Base-by-base conservation (phyloP, 2,888 invertebrate genomes). In the Opisthograptis luteolata region DNA sequence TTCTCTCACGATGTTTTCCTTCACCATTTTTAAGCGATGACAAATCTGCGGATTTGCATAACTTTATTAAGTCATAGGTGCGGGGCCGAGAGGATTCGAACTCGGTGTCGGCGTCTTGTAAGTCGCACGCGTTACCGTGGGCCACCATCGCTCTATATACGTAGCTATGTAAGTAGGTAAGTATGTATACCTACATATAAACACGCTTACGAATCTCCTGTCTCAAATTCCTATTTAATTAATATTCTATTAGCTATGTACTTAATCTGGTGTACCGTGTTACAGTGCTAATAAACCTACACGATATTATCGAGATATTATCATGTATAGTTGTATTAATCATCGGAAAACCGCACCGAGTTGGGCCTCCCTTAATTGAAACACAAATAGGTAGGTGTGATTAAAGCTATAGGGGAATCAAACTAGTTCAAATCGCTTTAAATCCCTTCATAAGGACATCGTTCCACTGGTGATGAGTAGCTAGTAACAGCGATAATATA, bases 331-430 rank as follows among this genome's bases (percentile, higher is more conserved):
- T 56, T 47, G 36, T 66, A 81, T 83, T 80, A 80, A 84, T 81
- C 79, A 84, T 79, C 64, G 65, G 73, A 62, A 62, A 76, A 81
- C 84, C 82, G 70, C 81, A 70, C 74, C 42, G 42, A 72, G 72
- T 78, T 76, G 70, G 75, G 75, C 64, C 66, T 47, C 48, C 60
- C 79, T 79, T 86, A 85, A 87, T 87, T 87, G 85, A 81, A 85
- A 84, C 84, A 81, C 84, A 84, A 86, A 85, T 84, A 83, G 76
- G 68, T 78, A 77, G 81, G 80, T 84, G 83, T 74, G 82, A 85
- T 82, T 76, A 79, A 74, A 76, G 70, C 73, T 78, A 79, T 74
- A 66, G 76, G 30, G 50, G 66, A 77, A 79, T 85, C 81, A 77
- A 80, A 77, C 76, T 71, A 74, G 73, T 75, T 78, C 55, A 54